phyloP scores from a whole-genome alignment of 2,797 vertebrate genomes.

The Scomberomorus guttatus region DNA sequence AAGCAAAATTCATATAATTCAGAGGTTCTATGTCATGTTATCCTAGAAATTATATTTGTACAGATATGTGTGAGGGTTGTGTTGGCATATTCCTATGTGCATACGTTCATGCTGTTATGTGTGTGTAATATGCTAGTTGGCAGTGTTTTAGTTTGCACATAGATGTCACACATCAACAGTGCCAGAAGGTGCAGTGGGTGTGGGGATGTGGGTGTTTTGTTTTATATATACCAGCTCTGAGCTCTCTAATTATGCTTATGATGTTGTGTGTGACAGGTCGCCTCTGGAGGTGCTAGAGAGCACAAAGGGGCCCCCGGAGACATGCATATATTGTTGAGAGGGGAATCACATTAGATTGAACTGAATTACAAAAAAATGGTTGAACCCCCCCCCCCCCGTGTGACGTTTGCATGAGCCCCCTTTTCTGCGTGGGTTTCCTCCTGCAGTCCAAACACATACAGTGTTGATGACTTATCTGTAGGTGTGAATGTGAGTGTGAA shows the following conservation, averaged over 20 bases:
- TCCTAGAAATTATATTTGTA: slow-evolving; percentile 52
- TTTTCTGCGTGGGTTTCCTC: not conserved
- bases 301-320: slow-evolving; percentile 53
- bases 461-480: not conserved
- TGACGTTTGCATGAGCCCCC: too few species aligned
- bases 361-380: not conserved
- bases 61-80: slow-evolving; percentile 39
- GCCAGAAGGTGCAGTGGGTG: slow-evolving; percentile 80
- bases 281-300: slow-evolving; percentile 70
- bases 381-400: not conserved
- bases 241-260: slow-evolving; percentile 78
- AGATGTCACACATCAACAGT: slow-evolving; percentile 71
- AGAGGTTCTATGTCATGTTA: slow-evolving; percentile 35
- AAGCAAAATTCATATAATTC: slow-evolving; percentile 31
- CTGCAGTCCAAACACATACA: not conserved
- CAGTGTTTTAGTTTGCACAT: slow-evolving; percentile 61
- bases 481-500: not conserved
- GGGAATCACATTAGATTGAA: slow-evolving; percentile 19
- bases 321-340: slow-evolving; percentile 9
- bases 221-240: slow-evolving; percentile 77
- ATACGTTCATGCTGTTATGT: slow-evolving; percentile 36
- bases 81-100: slow-evolving; percentile 30
- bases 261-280: slow-evolving; percentile 79
- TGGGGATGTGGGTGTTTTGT: slow-evolving; percentile 80
- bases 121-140: slow-evolving; percentile 39